Percentiles rank a stretch among this genome's conserved stretches.
Evolutionary conservation across 2,888 invertebrate genomes (phyloP).

Genomic region (Prionchulus punctatus): DNA sequence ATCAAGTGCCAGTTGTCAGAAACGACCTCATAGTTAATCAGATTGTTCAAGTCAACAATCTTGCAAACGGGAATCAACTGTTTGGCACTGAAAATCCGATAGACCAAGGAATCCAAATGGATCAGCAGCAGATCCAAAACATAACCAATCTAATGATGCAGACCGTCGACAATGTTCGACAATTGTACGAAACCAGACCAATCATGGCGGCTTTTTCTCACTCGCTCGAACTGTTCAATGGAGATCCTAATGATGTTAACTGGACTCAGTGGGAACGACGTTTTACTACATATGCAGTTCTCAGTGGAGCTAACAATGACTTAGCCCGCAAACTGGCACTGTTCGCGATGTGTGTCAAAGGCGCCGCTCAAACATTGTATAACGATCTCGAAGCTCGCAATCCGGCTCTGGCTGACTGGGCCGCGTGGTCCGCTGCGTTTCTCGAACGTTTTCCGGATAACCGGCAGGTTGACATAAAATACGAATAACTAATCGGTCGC

Average conservation of each 20-base stretch:
- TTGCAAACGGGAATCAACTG: no score
- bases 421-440: neutral
- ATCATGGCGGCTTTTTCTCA: neutral
- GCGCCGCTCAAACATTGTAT: neutral
- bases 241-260: neutral
- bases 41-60: no score
- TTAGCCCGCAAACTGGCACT: neutral
- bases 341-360: neutral
- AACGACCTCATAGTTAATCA: no score
- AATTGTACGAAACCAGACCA: neutral
- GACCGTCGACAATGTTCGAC: neutral
- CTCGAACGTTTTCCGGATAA: neutral
- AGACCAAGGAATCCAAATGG: no score
- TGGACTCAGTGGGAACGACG: neutral
- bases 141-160: no score
- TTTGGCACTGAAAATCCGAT: no score
- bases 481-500: neutral
- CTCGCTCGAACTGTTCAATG: neutral
- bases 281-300: neutral
- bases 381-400: neutral
- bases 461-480: neutral
- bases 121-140: no score
- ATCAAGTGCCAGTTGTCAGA: no score
- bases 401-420: neutral
- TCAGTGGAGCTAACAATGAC: neutral